Conservation (phyloP, 2,113 vertebrate species). For the Coptodon rendalli region DNA sequence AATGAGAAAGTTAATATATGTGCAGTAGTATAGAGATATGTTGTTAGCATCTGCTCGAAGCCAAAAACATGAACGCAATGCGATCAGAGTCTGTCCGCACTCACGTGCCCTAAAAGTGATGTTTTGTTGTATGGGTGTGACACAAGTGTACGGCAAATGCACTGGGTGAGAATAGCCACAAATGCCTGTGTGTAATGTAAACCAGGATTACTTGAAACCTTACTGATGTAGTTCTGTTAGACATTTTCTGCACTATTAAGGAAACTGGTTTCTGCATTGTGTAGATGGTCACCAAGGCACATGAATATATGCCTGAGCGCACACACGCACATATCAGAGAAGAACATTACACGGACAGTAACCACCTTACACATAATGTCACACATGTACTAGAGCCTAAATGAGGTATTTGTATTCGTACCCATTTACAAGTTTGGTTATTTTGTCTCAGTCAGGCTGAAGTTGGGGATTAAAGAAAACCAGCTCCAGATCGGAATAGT, state of each 20-base stretch:
- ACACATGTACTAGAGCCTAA: conserved; percentile 46
- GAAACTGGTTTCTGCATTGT: conserved; percentile 3
- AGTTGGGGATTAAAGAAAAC: not conserved
- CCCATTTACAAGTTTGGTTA: not conserved
- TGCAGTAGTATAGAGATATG: conserved; percentile 33
- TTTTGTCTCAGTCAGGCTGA: not conserved
- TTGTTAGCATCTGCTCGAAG: conserved; percentile 51
- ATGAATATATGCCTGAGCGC: not conserved
- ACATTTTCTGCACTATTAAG: conserved; percentile 44
- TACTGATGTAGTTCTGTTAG: not conserved
- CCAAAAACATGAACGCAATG: conserved; percentile 55
- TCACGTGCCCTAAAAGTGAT: not conserved
- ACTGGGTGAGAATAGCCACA: conserved; percentile 6
- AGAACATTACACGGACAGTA: not conserved
- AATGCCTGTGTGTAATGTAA: conserved; percentile 8
- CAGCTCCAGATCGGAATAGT: not conserved
- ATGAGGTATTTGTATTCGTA: conserved; percentile 33
- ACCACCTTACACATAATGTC: not conserved
- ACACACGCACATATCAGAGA: not conserved
- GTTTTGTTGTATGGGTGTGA: not conserved
- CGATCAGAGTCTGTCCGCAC: conserved; percentile 20
- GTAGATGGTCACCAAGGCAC: conserved; percentile 3
- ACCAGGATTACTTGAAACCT: conserved; percentile 51
- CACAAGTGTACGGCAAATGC: not conserved
- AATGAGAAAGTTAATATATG: conserved; percentile 50